phyloP scores from a whole-genome alignment of 1,140 invertebrate species.

The Drosophila nigrodunni region DNA sequence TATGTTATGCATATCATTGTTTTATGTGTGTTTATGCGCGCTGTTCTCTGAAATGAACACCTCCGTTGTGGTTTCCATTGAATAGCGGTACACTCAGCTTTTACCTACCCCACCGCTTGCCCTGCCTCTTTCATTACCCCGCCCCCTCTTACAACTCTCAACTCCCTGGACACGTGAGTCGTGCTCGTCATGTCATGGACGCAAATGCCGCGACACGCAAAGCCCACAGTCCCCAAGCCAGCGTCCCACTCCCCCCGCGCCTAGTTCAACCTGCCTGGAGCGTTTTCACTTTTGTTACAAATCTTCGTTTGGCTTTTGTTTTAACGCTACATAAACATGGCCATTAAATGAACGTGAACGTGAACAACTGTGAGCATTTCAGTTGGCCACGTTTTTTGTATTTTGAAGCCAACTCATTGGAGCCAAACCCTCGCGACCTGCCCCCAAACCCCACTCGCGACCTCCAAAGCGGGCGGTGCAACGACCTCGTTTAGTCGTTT shows the following conservation, averaged over 20 bases:
- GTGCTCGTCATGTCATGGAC: slow-evolving; percentile 75
- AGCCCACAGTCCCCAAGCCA: slow-evolving; percentile 23
- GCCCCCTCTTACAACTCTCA: not conserved
- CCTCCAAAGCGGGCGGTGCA: slow-evolving; percentile 53
- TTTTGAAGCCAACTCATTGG: not conserved
- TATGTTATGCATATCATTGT: slow-evolving; percentile 66
- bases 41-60: slow-evolving; percentile 61
- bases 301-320: slow-evolving; percentile 38
- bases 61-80: not conserved
- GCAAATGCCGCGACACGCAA: slow-evolving; percentile 69
- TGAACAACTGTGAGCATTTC: slow-evolving; percentile 8
- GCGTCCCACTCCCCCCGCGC: not conserved
- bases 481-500: slow-evolving; percentile 72
- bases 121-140: not conserved
- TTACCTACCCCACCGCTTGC: not conserved
- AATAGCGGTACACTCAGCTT: not conserved
- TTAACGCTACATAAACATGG: slow-evolving; percentile 52
- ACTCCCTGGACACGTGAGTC: slow-evolving; percentile 15
- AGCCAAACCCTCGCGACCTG: slow-evolving; percentile 1
- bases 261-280: too few species aligned
- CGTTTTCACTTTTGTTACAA: slow-evolving; percentile 60
- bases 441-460: not conserved
- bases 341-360: slow-evolving; percentile 48
- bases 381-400: slow-evolving; percentile 24
- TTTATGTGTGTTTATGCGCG: slow-evolving; percentile 73